Evolutionary conservation across 1,140 invertebrate genomes (phyloP), one percentile per base, ranked within the genome.

Genomic region (Teleopsis dalmanni): DNA sequence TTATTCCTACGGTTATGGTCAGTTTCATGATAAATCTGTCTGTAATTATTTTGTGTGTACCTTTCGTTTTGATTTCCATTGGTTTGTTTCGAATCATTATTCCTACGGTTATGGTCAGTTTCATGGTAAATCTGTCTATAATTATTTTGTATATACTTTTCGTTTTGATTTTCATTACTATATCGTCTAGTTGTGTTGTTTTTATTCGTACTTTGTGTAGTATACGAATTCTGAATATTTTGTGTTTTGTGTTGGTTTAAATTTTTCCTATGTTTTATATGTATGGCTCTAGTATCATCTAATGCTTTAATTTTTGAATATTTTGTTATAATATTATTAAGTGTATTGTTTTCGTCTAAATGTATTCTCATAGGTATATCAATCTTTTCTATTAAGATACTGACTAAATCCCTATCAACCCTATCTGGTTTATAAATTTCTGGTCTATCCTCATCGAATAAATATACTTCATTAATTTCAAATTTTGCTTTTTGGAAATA

Each of bases 341-440:
- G 5, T 6, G 41, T 9, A 27, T 13, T 18, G 7, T 16, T 14
- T 6, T 26, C 13, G 4, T 26, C 22, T 26, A 43, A 14, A 18
- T 43, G 41, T 8, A 16, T 16, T 43, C 41, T 43, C 4, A 11
- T 11, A 27, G 22, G 5, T 14, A n/a, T n/a, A 18, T 43, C 41
- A 27, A 43, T 43, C 16, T 43, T 43, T 8, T 43, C 25, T 9
- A 43, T 14, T 27, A 43, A 11, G 5, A 43, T 43, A 27, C 19
- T 43, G 4, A 43, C 22, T 29, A 43, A 22, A 27, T 43, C 41
- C 14, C 41, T 43, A 27, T 43, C 41, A 27, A 43, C 41, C 5
- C 14, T 26, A 9, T 29, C 22, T 4, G 22, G 22, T 43, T 26
- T 27, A 43, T 43, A 43, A 11, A 43, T 43, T 8, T 27, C 41